phyloP scores from a whole-genome alignment of 2,797 vertebrate genomes.

The Clamator glandarius region DNA sequence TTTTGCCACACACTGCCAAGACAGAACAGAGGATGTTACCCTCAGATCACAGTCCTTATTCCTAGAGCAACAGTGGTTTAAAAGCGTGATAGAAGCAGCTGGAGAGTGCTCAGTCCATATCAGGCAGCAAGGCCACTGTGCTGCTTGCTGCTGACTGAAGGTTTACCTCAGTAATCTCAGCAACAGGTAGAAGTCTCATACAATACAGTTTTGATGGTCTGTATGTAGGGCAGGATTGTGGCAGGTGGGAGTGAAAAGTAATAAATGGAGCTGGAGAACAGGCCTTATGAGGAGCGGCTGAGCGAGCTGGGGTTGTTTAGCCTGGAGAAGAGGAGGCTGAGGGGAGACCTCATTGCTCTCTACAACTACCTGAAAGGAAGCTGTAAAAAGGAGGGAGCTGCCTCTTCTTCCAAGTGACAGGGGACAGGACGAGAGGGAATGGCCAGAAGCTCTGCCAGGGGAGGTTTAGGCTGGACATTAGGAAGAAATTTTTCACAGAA shows the following conservation, averaged over 20 bases:
- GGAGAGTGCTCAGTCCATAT: not conserved
- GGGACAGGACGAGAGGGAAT: too few species aligned
- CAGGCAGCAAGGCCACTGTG: not conserved
- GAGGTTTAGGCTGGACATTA: too few species aligned
- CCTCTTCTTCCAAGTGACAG: too few species aligned
- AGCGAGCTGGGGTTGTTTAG: too few species aligned
- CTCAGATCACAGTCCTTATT: not conserved
- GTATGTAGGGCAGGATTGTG: not conserved
- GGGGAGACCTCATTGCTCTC: too few species aligned
- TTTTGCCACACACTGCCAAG: not conserved
- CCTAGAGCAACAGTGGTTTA: not conserved
- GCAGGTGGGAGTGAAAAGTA: not conserved
- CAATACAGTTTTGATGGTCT: not conserved
- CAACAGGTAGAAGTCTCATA: not conserved
- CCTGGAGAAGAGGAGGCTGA: too few species aligned
- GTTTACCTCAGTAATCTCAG: not conserved
- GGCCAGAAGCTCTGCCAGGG: too few species aligned
- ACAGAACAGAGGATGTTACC: not conserved
- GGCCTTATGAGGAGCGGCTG: too few species aligned
- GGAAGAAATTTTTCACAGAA: too few species aligned
- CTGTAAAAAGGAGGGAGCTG: too few species aligned
- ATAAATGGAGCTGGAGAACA: too few species aligned
- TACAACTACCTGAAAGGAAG: too few species aligned
- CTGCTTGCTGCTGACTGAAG: not conserved
- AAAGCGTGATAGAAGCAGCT: not conserved